phyloP scores from a whole-genome alignment of 2,888 invertebrate species.

The Lysandra bellargus region DNA sequence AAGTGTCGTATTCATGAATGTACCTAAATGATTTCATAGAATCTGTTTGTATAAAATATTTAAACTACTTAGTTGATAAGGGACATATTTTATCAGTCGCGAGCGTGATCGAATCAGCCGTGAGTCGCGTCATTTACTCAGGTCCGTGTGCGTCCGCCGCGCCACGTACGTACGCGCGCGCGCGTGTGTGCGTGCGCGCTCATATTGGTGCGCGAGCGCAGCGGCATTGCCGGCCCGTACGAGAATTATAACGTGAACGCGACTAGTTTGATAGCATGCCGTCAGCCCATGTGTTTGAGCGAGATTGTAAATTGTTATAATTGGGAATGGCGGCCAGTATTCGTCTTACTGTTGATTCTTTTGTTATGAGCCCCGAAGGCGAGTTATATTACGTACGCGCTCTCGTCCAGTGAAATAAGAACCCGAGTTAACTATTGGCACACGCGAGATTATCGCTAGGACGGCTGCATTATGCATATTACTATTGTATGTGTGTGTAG shows the following conservation, averaged over 20 bases:
- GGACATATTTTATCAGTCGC: constrained; percentile 50
- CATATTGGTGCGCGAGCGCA: constrained; percentile 71
- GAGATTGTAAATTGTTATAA: constrained; percentile 77
- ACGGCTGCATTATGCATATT: constrained; percentile 69
- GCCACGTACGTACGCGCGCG: constrained; percentile 54
- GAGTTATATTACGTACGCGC: constrained; percentile 60
- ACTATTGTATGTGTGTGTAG: constrained; percentile 68
- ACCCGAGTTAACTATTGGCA: constrained; percentile 57
- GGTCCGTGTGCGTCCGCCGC: constrained; percentile 47
- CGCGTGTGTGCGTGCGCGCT: constrained; percentile 54
- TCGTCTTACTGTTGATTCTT: constrained; percentile 70
- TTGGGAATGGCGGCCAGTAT: constrained; percentile 72
- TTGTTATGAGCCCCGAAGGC: constrained; percentile 61
- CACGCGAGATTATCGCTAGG: constrained; percentile 60
- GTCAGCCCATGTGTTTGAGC: constrained; percentile 71
- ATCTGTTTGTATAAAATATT: constrained; percentile 41
- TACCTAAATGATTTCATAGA: background rate
- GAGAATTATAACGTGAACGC: constrained; percentile 76
- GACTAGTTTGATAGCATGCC: constrained; percentile 70
- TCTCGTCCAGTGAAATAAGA: constrained; percentile 59
- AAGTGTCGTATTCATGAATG: background rate
- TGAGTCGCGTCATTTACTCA: constrained; percentile 54
- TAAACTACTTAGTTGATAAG: constrained; percentile 49
- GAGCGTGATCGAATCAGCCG: constrained; percentile 42
- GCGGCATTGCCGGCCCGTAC: constrained; percentile 62